Base-by-base conservation (phyloP, 1,140 invertebrate genomes). In the Trachelipus rathkii region DNA sequence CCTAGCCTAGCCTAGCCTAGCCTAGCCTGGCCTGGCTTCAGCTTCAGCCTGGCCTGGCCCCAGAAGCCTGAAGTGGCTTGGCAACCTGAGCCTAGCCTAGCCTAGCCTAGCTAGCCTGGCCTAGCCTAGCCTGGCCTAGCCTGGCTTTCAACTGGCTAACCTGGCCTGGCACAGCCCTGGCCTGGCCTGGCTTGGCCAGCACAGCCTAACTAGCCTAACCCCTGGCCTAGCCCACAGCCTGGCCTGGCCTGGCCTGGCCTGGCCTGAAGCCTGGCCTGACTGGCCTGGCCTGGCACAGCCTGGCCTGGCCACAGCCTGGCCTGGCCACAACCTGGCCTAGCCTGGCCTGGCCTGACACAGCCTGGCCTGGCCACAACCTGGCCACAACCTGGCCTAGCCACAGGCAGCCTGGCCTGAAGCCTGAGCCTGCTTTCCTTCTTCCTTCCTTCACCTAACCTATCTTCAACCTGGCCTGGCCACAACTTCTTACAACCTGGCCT, bases 371-470 rank as follows among this genome's bases (percentile, higher is more conserved):
- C 70, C 70, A n/a, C n/a, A n/a, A n/a, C n/a, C n/a, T n/a, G n/a
- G n/a, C n/a, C n/a, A 10, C 19, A 69, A 69, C 70, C 70, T 71
- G 70, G 70, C 70, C 70, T 71, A 19, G 70, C 70, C 70, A 11
- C 10, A 19, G 10, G 10, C 19, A 45, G 43, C 70, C 78, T 75
- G 70, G 60, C 60, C 70, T 76, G 75, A 73, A n/a, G n/a, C n/a
- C 75, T 73, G 77, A 50, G 75, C 75, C 75, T 76, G 75, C 74
- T 73, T 73, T 77, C 73, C 73, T 72, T 72, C 75, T 72, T 72
- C 76, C 76, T 77, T 72, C 73, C 76, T 78, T 79, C 73, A 13
- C 70, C 70, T 71, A 69, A 19, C 70, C 70, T 71, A 19, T 10
- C 70, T 23, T 71, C 53, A 19, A 19, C 70, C 70, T 71, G 70